A percentile compares a stretch with the other conserved stretches of the same genome.
Conservation (phyloP, 1,140 invertebrate genomes). For the Vanessa tameamea region DNA sequence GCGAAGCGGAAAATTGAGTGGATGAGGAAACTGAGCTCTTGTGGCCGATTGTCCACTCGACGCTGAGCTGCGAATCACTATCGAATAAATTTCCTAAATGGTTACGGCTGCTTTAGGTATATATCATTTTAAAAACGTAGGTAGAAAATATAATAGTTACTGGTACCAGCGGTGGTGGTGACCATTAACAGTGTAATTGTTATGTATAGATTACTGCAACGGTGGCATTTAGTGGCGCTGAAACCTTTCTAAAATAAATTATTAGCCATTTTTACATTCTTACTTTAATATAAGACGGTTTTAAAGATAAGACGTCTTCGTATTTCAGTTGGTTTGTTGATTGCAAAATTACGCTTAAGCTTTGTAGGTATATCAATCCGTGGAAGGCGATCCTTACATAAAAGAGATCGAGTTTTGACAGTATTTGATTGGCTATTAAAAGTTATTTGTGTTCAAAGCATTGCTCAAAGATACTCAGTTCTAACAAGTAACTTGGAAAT, state of each 20-base stretch:
- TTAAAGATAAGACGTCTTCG: no score
- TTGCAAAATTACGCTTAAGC: neutral
- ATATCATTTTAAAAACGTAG: no score
- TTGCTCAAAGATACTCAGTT: conserved; percentile 5
- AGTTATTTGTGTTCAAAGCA: conserved; percentile 24
- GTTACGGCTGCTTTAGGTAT: no score
- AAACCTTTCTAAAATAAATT: no score
- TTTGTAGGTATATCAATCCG: neutral
- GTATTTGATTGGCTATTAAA: conserved; percentile 28
- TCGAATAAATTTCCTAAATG: neutral
- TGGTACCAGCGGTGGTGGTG: no score
- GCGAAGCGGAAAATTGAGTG: conserved; percentile 29
- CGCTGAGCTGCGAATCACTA: neutral
- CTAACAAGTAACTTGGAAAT: neutral
- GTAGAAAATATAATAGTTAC: no score
- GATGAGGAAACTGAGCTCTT: conserved; percentile 18
- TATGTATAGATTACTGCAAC: no score
- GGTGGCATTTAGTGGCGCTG: no score
- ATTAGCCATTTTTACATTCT: no score
- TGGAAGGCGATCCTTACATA: neutral
- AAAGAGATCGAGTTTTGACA: conserved; percentile 5
- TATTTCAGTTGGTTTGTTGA: no score
- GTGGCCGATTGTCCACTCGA: neutral
- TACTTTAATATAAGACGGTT: no score
- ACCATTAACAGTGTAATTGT: no score